Base-by-base conservation (phyloP, 2,888 invertebrate genomes). In the Diarsia rubi region DNA sequence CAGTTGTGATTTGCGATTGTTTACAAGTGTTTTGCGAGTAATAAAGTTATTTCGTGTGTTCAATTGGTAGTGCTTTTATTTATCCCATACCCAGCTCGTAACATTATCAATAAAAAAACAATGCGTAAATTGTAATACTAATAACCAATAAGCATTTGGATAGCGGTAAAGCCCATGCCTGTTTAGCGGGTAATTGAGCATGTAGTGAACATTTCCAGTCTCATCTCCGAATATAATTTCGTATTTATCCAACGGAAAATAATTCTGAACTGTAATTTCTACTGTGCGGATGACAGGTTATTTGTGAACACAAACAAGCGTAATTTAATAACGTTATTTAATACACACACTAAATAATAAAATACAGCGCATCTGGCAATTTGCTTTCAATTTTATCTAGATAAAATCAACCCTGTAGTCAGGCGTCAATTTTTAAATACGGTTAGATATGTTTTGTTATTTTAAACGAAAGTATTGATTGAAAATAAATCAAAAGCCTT, bases 161-260 rank as follows among this genome's bases (percentile, higher is more conserved):
- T 62, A 73, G 68, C 73, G 73, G 81, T 77, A 79, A 84, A 79
- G 73, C 73, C 79, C 70, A 70, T 63, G 82, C 71, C 83, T 85
- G 85, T 87, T 89, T 89, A 88, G 84, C 81, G 84, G 84, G 88
- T 91, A 92, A 91, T 90, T 91, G 89, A 89, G 90, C 91, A 85
- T 91, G 86, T 88, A 87, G 87, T 85, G 78, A 88, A 87, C 88
- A 86, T 87, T 86, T 82, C 82, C 80, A 69, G 78, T 77, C 80
- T 85, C 85, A 86, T 89, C 86, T 83, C 79, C 73, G 76, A 82
- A 82, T 69, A 78, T 75, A 75, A 88, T 79, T 82, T 79, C 60
- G 68, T 75, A 84, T 87, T 87, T 75, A 87, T 69, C 82, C 81
- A 82, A 83, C 75, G 62, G 73, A 76, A 79, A 81, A 79, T 79